Percentiles rank a stretch among this genome's conserved stretches.
Evolutionary conservation across 2,113 vertebrate species (phyloP).

Genomic region (Leucopsar rothschildi): DNA sequence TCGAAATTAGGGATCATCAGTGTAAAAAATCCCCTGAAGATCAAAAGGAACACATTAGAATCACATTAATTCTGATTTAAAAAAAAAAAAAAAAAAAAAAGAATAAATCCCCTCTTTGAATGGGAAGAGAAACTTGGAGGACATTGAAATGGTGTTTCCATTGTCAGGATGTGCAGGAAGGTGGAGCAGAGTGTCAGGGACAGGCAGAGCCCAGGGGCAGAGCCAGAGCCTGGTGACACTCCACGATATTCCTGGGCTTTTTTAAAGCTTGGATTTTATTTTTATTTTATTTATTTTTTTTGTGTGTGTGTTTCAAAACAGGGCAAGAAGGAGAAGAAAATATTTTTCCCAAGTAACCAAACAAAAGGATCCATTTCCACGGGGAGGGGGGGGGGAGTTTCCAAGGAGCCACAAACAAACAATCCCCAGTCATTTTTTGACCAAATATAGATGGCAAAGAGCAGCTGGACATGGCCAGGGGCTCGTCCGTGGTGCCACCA

Average conservation of each 20-base stretch:
- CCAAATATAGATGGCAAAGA: slow-evolving; percentile 33
- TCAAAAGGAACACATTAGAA: slow-evolving; percentile 69
- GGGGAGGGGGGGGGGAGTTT: neutral
- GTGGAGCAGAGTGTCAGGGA: slow-evolving; percentile 26
- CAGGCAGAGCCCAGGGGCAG: neutral
- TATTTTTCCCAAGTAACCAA: slow-evolving; percentile 36
- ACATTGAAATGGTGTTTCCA: slow-evolving; percentile 38
- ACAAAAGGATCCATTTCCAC: slow-evolving; percentile 29
- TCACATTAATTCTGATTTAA: slow-evolving; percentile 60
- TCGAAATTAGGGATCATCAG: slow-evolving; percentile 61
- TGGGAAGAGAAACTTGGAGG: slow-evolving; percentile 51
- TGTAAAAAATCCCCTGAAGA: slow-evolving; percentile 65
- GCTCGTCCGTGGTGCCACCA: neutral
- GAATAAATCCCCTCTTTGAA: slow-evolving; percentile 51
- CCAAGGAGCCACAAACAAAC: slow-evolving; percentile 58
- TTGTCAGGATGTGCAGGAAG: slow-evolving; percentile 50
- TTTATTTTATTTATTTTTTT: no score
- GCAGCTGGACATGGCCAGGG: neutral
- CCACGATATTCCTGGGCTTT: neutral
- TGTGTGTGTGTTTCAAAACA: neutral
- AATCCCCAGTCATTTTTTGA: neutral
- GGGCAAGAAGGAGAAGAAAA: neutral
- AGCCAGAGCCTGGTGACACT: neutral
- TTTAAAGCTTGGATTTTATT: neutral
- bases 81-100: neutral